phyloP scores from a whole-genome alignment of 2,113 vertebrate species.

The Holacanthus passer region DNA sequence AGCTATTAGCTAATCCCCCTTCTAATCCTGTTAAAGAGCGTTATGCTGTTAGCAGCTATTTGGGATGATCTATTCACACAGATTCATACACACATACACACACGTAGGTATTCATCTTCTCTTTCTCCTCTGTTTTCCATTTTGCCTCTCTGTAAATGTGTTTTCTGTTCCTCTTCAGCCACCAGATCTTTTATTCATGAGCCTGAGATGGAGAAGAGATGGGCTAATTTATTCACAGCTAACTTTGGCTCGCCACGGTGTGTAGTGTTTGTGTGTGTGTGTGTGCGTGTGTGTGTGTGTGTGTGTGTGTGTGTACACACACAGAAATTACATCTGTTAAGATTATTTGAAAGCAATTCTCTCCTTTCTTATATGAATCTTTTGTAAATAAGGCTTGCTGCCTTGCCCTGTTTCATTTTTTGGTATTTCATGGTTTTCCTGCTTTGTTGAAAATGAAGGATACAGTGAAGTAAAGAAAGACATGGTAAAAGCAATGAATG shows the following conservation, averaged over 20 bases:
- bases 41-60: conserved; percentile 86
- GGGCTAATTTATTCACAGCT: conserved; percentile 80
- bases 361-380: conserved; percentile 38
- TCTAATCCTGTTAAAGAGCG: conserved; percentile 86
- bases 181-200: conserved; percentile 83
- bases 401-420: conserved; percentile 39
- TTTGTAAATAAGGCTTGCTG: conserved; percentile 44
- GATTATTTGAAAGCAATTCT: conserved; percentile 57
- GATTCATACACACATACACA: conserved; percentile 39
- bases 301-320: conserved; percentile 26
- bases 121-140: conserved; percentile 74
- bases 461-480: conserved; percentile 15
- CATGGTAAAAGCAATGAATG: conserved; percentile 4
- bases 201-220: conserved; percentile 74
- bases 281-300: conserved; percentile 24
- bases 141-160: conserved; percentile 77
- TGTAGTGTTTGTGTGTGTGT: conserved; percentile 49
- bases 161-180: conserved; percentile 80
- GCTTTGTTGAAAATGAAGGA: conserved; percentile 30
- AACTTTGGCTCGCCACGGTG: conserved; percentile 67
- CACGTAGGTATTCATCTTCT: conserved; percentile 69
- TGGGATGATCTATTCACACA: conserved; percentile 76
- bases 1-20: conserved; percentile 85
- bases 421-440: conserved; percentile 13
- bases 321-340: conserved; percentile 59